A percentile compares a stretch with the other conserved stretches of the same genome.
Evolutionary conservation across 2,888 invertebrate species (phyloP).

Genomic region (Ferrisia virgata): DNA sequence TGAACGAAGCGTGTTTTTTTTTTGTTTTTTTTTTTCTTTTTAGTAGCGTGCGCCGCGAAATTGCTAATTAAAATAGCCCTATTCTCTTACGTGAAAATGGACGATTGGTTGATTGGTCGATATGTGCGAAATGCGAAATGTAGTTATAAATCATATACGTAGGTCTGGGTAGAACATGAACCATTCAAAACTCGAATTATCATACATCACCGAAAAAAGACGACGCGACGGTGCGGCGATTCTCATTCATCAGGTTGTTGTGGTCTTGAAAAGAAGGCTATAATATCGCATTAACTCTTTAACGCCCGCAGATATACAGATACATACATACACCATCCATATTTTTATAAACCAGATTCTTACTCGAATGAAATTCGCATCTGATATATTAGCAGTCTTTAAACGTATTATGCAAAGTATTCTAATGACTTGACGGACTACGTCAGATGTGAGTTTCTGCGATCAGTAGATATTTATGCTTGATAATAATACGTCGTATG

Average conservation of each 20-base stretch:
- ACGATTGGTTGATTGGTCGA: neutral
- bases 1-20: neutral
- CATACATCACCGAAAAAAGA: neutral
- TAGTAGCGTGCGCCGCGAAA: neutral
- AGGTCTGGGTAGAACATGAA: no score
- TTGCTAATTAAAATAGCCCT: neutral
- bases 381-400: neutral
- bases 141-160: neutral
- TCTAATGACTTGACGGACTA: neutral
- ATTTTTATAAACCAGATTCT: neutral
- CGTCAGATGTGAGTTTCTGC: neutral
- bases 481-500: neutral
- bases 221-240: neutral
- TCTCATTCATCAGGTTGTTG: neutral
- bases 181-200: neutral
- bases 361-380: neutral
- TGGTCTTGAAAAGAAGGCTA: conserved; percentile 7
- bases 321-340: no score
- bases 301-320: neutral
- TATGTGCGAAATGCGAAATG: neutral
- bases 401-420: neutral
- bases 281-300: neutral
- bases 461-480: neutral
- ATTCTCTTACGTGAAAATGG: neutral
- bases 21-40: no score